Percentiles rank a stretch among this genome's conserved stretches.
These are phyloP conservation scores for Anniella stebbinsi DNA, from an alignment of 2,797 vertebrate genomes.

Conservation along the genomic window DNA sequence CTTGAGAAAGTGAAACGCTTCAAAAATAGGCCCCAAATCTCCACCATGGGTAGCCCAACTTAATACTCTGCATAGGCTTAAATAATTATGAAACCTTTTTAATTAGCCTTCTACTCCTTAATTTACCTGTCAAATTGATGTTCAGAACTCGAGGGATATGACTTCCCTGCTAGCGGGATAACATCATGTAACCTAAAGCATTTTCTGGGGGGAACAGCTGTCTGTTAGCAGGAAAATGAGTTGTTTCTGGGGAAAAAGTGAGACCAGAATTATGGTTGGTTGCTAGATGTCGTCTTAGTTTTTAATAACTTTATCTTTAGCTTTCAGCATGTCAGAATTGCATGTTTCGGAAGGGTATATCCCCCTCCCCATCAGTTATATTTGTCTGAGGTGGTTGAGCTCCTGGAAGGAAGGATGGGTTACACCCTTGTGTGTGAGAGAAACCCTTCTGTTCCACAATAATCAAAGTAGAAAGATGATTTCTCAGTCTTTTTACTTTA, in stretches of 20 bases:
- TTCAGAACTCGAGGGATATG: neutral
- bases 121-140: constrained; percentile 27
- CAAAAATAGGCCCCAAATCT: neutral
- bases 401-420: neutral
- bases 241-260: neutral
- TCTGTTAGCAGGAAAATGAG: neutral
- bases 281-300: neutral
- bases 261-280: neutral
- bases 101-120: constrained; percentile 15
- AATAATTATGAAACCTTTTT: constrained; percentile 1
- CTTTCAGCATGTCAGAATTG: neutral
- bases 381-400: neutral
- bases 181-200: neutral
- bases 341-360: neutral
- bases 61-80: neutral
- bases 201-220: neutral
- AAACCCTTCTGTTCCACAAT: neutral
- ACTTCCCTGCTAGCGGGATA: neutral
- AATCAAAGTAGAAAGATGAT: neutral
- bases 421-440: neutral
- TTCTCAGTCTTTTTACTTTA: neutral
- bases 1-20: neutral
- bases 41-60: neutral
- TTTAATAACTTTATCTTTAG: neutral
- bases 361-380: neutral